Evolutionary conservation across 2,888 invertebrate species (phyloP).

Genomic region (Erebia aethiops): DNA sequence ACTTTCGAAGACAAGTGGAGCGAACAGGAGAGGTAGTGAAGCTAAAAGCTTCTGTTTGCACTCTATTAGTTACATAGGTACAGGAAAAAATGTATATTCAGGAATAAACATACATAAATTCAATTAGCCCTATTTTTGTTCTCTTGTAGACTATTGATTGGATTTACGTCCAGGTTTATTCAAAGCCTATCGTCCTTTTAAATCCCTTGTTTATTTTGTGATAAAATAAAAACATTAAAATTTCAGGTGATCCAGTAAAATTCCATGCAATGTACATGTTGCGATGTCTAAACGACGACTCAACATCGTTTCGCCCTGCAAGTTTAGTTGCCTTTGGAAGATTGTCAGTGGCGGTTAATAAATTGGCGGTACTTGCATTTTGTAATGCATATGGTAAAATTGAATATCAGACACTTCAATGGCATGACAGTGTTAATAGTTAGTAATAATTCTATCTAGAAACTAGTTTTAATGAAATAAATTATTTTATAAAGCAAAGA

Average conservation of each 20-base stretch:
- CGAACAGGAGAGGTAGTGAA: too few relatives aligned
- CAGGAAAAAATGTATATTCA: too few relatives aligned
- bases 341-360: slow-evolving; percentile 90
- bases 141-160: too few relatives aligned
- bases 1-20: too few relatives aligned
- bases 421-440: slow-evolving; percentile 74
- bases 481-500: not conserved
- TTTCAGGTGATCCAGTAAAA: slow-evolving; percentile 89
- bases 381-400: slow-evolving; percentile 65
- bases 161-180: too few relatives aligned
- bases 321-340: slow-evolving; percentile 87
- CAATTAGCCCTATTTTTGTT: too few relatives aligned
- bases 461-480: not conserved
- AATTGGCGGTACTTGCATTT: slow-evolving; percentile 88
- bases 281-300: slow-evolving; percentile 82
- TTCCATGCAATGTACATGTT: slow-evolving; percentile 92
- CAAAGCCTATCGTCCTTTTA: too few relatives aligned
- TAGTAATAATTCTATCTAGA: slow-evolving; percentile 38
- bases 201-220: too few relatives aligned
- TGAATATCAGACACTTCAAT: slow-evolving; percentile 83
- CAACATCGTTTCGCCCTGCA: slow-evolving; percentile 72
- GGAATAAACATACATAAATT: too few relatives aligned
- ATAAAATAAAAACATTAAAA: not conserved
- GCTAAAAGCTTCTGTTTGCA: too few relatives aligned
- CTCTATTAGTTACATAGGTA: too few relatives aligned